These are phyloP conservation scores for Agrotis clavis DNA, from an alignment of 2,888 invertebrate species.

Conservation along the genomic window DNA sequence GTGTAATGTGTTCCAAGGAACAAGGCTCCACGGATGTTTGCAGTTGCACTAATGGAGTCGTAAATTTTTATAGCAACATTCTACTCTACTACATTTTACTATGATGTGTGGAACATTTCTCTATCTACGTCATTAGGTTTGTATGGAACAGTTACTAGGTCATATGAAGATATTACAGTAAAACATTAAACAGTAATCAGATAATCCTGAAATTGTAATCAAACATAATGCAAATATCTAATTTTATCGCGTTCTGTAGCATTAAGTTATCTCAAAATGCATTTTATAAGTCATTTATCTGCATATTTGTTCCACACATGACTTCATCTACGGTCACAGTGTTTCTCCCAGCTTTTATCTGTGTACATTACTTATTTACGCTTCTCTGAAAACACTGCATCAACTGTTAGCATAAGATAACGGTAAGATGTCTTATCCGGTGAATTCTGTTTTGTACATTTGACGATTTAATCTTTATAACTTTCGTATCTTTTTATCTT, in stretches of 20 bases:
- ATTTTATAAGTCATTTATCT: constrained; percentile 25
- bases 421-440: constrained; percentile 13
- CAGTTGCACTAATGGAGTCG: constrained; percentile 58
- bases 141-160: constrained; percentile 28
- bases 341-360: constrained; percentile 38
- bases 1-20: constrained; percentile 62
- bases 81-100: constrained; percentile 42
- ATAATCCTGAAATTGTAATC: neutral
- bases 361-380: constrained; percentile 37
- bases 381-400: constrained; percentile 39
- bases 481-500: constrained; percentile 34
- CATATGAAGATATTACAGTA: constrained; percentile 5
- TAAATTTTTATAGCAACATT: constrained; percentile 52
- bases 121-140: constrained; percentile 35
- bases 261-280: constrained; percentile 34
- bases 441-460: constrained; percentile 18
- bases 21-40: constrained; percentile 61
- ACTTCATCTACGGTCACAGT: constrained; percentile 40
- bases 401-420: constrained; percentile 44
- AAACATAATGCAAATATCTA: neutral
- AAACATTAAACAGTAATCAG: constrained; percentile 8
- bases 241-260: constrained; percentile 1
- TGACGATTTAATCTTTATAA: constrained; percentile 25
- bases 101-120: constrained; percentile 35
- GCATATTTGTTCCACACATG: constrained; percentile 48